These are phyloP conservation scores for Chloropsis hardwickii DNA, from an alignment of 2,113 vertebrate species.

Conservation along the genomic window DNA sequence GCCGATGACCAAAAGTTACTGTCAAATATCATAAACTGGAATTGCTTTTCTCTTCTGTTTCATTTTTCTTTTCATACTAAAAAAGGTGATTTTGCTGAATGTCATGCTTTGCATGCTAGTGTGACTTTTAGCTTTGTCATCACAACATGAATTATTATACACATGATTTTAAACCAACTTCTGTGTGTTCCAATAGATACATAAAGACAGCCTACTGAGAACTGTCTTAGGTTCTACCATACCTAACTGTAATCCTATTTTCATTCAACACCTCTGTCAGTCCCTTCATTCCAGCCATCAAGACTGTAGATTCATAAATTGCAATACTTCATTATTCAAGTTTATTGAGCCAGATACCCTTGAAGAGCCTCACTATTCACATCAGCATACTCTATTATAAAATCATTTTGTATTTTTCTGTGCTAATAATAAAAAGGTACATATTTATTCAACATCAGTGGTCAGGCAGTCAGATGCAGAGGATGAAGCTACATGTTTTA, in stretches of 20 bases:
- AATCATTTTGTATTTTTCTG: constrained; percentile 40
- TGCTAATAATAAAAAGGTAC: constrained; percentile 59
- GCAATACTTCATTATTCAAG: constrained; percentile 30
- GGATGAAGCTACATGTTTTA: constrained; percentile 21
- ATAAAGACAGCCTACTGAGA: background rate
- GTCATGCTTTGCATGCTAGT: background rate
- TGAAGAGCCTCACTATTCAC: constrained; percentile 44
- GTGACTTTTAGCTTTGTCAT: background rate
- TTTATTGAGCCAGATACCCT: constrained; percentile 49
- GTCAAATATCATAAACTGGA: background rate
- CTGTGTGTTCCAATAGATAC: background rate
- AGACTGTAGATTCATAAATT: background rate
- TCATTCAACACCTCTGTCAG: background rate
- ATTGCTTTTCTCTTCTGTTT: background rate
- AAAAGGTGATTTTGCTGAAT: background rate
- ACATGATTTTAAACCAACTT: background rate
- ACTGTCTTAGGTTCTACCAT: background rate
- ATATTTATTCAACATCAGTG: constrained; percentile 53
- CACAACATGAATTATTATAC: background rate
- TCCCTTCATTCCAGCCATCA: background rate
- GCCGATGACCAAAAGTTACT: background rate
- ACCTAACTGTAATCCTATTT: background rate
- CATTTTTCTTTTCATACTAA: background rate
- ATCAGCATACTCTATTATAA: constrained; percentile 21
- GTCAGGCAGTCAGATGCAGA: background rate